Evolutionary conservation across 1,140 invertebrate genomes (phyloP), one percentile per base, ranked within the genome.

Genomic region (Aporrectodea caliginosa): DNA sequence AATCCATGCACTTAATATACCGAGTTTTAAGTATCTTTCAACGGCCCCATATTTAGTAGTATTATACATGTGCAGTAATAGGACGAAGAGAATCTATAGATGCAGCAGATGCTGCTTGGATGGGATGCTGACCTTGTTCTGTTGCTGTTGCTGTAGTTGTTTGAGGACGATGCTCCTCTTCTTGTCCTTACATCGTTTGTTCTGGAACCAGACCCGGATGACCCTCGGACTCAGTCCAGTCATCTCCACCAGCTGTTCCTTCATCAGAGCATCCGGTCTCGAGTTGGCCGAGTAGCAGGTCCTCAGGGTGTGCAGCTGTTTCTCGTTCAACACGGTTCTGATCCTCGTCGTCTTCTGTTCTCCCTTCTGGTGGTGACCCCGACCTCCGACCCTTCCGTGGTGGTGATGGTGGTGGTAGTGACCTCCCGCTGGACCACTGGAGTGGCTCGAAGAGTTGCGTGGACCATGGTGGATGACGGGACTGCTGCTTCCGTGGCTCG

Each of bases 131-230:
- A 76, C 75, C 35, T 76, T 76, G 16, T 76, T 35, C 75, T 88
- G 98, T 89, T 99, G 97, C 86, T 96, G 94, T 83, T 94, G 92
- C 92, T 98, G 95, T 88, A 98, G 95, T 89, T 98, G 94, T 88
- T 98, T 98, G 91, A 98, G 93, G 81, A 97, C 92, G 69, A 98
- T 94, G 58, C 94, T 96, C 85, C 95, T 93, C 90, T 99, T 99
- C 90, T 99, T 99, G 89, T 99, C 98, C 88, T 99, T 99, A 90
- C 97, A 99, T 43, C 98, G 90, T 88, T 99, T 99, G 90, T 99
- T 99, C 89, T 81, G 89, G 90, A 98, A 98, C 97, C 97, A 99
- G 29, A 98, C 97, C 84, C 97, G 91, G 84, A 98, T 98, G 78
- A 99, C 97, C 29, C 97, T 89, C 0, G 96, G 96, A 84, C 94